Evolutionary conservation across 2,113 vertebrate genomes (phyloP).

Genomic region (Leucosticte australis): DNA sequence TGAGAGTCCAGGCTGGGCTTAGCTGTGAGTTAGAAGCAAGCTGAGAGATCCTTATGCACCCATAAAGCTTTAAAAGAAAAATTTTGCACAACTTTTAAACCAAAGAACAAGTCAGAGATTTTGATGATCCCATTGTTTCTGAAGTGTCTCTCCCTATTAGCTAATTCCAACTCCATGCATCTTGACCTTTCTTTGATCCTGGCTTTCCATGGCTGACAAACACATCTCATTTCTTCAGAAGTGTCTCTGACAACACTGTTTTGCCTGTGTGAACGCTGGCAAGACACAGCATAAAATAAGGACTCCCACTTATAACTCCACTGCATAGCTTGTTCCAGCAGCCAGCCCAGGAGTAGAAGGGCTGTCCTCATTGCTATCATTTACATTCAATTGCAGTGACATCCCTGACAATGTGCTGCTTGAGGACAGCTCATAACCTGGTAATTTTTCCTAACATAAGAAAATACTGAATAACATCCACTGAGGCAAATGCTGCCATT

Average conservation of each 20-base stretch:
- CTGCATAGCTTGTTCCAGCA: background rate
- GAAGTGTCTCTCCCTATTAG: background rate
- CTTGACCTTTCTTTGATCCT: background rate
- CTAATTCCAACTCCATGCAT: background rate
- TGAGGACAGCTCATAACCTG: constrained; percentile 26
- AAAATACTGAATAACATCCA: constrained; percentile 34
- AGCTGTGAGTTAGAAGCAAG: background rate
- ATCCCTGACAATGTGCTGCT: background rate
- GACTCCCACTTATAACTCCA: background rate
- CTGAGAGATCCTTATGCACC: background rate
- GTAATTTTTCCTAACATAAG: background rate
- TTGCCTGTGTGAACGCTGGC: background rate
- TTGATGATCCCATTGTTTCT: background rate
- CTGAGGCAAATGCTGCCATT: background rate
- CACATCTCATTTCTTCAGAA: background rate
- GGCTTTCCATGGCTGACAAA: background rate
- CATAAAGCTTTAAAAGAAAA: background rate
- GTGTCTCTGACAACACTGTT: background rate
- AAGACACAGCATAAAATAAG: constrained; percentile 1
- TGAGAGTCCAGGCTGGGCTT: background rate
- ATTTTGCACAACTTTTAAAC: background rate
- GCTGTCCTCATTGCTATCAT: background rate
- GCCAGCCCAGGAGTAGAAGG: background rate
- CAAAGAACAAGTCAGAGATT: background rate
- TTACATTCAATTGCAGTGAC: background rate